These are phyloP conservation scores for Mycalesis mineus DNA, from an alignment of 2,888 invertebrate species.

Conservation along the genomic window DNA sequence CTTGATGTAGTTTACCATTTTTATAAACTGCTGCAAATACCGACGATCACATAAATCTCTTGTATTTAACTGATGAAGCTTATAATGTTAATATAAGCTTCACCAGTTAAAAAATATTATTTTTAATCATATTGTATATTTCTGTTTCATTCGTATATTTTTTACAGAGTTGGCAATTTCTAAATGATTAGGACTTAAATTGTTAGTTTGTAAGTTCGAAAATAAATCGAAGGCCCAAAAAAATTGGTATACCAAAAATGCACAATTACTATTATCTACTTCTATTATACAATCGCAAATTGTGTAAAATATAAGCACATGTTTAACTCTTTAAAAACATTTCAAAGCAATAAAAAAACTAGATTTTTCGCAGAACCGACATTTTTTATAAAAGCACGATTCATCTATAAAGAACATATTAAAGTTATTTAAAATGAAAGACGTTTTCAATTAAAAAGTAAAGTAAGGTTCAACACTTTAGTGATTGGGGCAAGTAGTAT, in stretches of 20 bases:
- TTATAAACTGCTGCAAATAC: too few relatives aligned
- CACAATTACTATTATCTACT: constrained; percentile 62
- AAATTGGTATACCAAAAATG: constrained; percentile 69
- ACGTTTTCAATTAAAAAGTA: too few relatives aligned
- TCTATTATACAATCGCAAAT: constrained; percentile 43
- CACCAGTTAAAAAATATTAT: too few relatives aligned
- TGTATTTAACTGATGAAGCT: too few relatives aligned
- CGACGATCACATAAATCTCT: too few relatives aligned
- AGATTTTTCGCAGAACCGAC: not conserved
- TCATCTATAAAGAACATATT: not conserved
- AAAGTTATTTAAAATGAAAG: too few relatives aligned
- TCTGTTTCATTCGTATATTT: too few relatives aligned
- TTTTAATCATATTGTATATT: too few relatives aligned
- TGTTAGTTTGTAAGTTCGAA: constrained; percentile 51
- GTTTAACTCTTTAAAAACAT: not conserved
- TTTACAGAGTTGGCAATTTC: not conserved
- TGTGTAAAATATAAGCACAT: constrained; percentile 54
- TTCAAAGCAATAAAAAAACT: not conserved
- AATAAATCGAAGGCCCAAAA: constrained; percentile 67
- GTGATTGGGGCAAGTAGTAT: too few relatives aligned
- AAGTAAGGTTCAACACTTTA: too few relatives aligned
- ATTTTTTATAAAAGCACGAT: constrained; percentile 8
- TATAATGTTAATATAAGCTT: too few relatives aligned
- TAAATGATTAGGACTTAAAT: constrained; percentile 20
- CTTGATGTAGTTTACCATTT: too few relatives aligned